Conservation (phyloP, 2,113 vertebrate species). For the Callipepla squamata region DNA sequence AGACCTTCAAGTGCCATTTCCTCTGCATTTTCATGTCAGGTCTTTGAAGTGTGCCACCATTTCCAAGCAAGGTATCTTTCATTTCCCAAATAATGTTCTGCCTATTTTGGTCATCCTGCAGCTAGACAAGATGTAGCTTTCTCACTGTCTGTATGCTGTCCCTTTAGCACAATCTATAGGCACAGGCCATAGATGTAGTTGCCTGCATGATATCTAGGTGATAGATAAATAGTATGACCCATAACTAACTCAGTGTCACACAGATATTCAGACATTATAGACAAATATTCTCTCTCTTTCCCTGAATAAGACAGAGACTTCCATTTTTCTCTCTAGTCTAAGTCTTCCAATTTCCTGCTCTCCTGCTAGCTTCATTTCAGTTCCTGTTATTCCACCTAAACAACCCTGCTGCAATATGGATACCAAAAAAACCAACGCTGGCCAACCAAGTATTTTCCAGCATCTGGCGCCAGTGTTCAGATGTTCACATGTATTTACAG, state of each 20-base stretch:
- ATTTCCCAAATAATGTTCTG: neutral
- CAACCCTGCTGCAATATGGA: neutral
- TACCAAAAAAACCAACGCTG: neutral
- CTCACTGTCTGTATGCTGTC: neutral
- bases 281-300: neutral
- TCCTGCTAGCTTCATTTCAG: neutral
- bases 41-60: neutral
- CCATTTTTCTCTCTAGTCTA: neutral
- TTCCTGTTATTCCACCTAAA: slow-evolving; percentile 8
- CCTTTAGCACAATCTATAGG: neutral
- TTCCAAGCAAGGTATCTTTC: neutral
- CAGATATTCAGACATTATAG: neutral
- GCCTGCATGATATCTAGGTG: neutral
- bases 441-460: neutral
- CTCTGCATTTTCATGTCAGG: neutral
- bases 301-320: neutral
- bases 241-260: neutral
- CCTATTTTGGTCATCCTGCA: neutral
- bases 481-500: neutral
- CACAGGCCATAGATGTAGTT: neutral
- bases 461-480: slow-evolving; percentile 14
- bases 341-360: neutral
- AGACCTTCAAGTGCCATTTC: neutral
- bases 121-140: neutral
- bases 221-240: neutral